A percentile compares a stretch with the other conserved stretches of the same genome.
phyloP scores from a whole-genome alignment of 2,113 vertebrate genomes.

The Calypte anna region DNA sequence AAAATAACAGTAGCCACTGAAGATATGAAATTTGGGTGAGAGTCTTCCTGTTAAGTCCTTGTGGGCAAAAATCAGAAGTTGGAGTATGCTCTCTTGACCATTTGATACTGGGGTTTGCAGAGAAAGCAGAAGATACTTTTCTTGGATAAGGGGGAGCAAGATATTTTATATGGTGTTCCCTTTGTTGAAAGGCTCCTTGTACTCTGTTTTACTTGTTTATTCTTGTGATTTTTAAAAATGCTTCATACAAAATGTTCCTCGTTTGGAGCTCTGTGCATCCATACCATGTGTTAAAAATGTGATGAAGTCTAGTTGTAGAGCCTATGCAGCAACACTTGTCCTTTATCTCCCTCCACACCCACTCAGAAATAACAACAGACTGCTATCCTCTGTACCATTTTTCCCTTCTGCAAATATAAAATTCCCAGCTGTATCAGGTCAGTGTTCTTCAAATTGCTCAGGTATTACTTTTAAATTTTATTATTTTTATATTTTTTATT shows the following conservation, averaged over 20 bases:
- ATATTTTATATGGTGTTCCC: not conserved
- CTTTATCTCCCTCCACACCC: not conserved
- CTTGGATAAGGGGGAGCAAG: not conserved
- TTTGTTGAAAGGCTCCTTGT: not conserved
- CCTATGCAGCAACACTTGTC: not conserved
- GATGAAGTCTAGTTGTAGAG: slow-evolving; percentile 34
- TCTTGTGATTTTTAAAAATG: slow-evolving; percentile 19
- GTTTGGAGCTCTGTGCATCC: not conserved
- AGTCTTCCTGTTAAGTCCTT: not conserved
- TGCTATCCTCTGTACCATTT: not conserved
- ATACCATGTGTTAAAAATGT: slow-evolving; percentile 44
- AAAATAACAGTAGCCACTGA: not conserved
- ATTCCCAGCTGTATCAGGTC: not conserved
- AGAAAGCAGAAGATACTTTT: not conserved
- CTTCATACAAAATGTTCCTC: slow-evolving; percentile 4
- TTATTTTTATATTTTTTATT: not conserved
- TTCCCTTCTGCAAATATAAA: not conserved
- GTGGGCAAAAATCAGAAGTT: not conserved
- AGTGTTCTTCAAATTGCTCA: not conserved
- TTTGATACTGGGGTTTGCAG: not conserved
- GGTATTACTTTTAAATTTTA: not conserved
- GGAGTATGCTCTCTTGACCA: not conserved
- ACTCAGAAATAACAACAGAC: slow-evolving; percentile 20
- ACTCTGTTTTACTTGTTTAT: slow-evolving; percentile 41
- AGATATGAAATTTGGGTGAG: not conserved